A percentile compares a stretch with the other conserved stretches of the same genome.
phyloP scores from a whole-genome alignment of 2,888 invertebrate species.

The Candidula unifasciata region DNA sequence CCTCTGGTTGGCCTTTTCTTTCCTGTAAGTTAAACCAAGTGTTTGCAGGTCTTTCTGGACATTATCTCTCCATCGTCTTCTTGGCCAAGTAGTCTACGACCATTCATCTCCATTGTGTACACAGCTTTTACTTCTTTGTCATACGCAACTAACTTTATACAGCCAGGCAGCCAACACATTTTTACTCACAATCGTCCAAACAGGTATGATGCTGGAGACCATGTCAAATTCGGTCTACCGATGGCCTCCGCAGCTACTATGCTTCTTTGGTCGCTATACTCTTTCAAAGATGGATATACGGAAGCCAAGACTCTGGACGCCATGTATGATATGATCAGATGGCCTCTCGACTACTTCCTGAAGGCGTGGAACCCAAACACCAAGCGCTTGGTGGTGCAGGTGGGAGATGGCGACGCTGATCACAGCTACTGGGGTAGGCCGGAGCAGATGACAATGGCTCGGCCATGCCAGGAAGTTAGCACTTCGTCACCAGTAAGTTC shows the following conservation, averaged over 20 bases:
- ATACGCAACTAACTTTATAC: too few species aligned
- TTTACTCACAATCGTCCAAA: too few species aligned
- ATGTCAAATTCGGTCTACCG: constrained; percentile 64
- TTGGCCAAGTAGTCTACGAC: too few species aligned
- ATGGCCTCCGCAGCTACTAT: constrained; percentile 60
- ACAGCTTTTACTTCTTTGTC: too few species aligned
- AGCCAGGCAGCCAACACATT: too few species aligned
- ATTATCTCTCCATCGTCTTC: too few species aligned
- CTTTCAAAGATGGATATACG: constrained; percentile 60
- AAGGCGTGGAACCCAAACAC: constrained; percentile 63
- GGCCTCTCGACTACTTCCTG: constrained; percentile 82
- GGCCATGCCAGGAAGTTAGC: constrained; percentile 78
- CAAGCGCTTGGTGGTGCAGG: constrained; percentile 44
- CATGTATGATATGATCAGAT: constrained; percentile 78
- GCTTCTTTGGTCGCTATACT: constrained; percentile 58
- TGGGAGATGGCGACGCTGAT: constrained; percentile 80
- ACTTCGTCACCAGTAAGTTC: constrained; percentile 80
- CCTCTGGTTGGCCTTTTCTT: too few species aligned
- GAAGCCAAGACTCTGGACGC: constrained; percentile 59
- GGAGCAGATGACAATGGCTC: constrained; percentile 81
- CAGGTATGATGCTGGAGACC: constrained; percentile 62
- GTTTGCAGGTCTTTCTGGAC: too few species aligned
- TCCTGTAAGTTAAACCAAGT: too few species aligned
- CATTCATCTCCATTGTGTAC: too few species aligned
- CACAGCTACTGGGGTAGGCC: constrained; percentile 83